A percentile compares a stretch with the other conserved stretches of the same genome.
These are phyloP conservation scores for Agrilus biguttatus DNA, from an alignment of 2,888 invertebrate species.

Conservation along the genomic window DNA sequence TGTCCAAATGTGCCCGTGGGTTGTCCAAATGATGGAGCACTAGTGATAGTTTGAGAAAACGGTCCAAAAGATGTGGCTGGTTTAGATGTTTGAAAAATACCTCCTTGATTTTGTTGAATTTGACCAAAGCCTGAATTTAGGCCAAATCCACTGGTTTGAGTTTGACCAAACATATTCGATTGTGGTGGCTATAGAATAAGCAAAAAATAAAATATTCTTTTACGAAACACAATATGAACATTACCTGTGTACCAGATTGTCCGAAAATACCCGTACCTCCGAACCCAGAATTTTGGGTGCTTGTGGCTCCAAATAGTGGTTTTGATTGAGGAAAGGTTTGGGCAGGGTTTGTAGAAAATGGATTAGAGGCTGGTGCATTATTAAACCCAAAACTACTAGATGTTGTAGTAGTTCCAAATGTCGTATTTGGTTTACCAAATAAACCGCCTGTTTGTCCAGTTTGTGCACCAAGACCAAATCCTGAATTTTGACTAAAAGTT, in stretches of 20 bases:
- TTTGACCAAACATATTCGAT: constrained; percentile 27
- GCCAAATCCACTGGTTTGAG: constrained; percentile 23
- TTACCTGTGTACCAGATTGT: constrained; percentile 17
- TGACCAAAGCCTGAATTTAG: constrained; percentile 19
- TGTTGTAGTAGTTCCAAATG: constrained; percentile 43
- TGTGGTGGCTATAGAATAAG: constrained; percentile 26
- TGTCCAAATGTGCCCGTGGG: constrained; percentile 15
- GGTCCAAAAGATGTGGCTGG: constrained; percentile 15
- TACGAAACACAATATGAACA: constrained; percentile 11
- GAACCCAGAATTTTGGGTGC: constrained; percentile 33
- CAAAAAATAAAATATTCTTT: constrained; percentile 21
- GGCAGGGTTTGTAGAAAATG: constrained; percentile 31
- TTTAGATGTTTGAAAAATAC: constrained; percentile 19
- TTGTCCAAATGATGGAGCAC: constrained; percentile 24
- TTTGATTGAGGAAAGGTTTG: constrained; percentile 34
- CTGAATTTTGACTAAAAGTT: constrained; percentile 37
- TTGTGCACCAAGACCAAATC: constrained; percentile 39
- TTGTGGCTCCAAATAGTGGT: constrained; percentile 23
- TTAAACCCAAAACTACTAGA: constrained; percentile 31
- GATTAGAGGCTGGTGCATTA: constrained; percentile 23
- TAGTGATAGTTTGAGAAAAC: constrained; percentile 13
- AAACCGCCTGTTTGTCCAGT: constrained; percentile 38
- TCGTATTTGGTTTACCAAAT: constrained; percentile 54
- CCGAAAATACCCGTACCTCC: constrained; percentile 27
- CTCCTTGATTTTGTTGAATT: constrained; percentile 9